Evolutionary conservation across 2,113 vertebrate species (phyloP).

Genomic region (Ciconia stormi): DNA sequence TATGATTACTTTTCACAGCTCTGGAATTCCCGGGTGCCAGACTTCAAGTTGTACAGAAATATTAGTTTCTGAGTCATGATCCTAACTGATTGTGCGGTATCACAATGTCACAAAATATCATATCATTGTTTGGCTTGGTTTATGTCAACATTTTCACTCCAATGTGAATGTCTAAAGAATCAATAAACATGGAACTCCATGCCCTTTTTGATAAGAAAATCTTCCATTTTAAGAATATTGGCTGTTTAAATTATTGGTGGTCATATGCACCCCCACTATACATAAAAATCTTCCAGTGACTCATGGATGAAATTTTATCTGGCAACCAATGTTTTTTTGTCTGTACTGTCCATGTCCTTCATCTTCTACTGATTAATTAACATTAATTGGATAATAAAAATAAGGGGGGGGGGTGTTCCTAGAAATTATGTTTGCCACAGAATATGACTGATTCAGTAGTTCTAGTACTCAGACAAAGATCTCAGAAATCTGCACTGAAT

Average conservation of each 20-base stretch:
- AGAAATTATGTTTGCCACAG: not conserved
- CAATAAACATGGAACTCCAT: not conserved
- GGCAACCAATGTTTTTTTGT: not conserved
- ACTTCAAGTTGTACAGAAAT: not conserved
- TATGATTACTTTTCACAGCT: not conserved
- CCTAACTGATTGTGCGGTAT: not conserved
- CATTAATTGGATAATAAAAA: not conserved
- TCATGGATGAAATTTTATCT: not conserved
- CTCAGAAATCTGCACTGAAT: not conserved
- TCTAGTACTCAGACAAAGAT: not conserved
- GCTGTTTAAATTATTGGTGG: not conserved
- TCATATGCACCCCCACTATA: not conserved
- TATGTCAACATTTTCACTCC: not conserved
- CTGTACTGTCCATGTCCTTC: not conserved
- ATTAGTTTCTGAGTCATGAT: not conserved
- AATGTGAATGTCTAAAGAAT: not conserved
- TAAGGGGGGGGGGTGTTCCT: rapidly evolving
- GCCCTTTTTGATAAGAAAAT: not conserved
- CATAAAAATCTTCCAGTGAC: not conserved
- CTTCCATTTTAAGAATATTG: not conserved
- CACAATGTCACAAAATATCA: not conserved
- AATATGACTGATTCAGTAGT: not conserved
- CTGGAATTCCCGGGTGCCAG: not conserved
- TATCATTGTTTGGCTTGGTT: not conserved
- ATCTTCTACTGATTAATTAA: not conserved